Evolutionary conservation across 2,888 invertebrate species (phyloP).

Genomic region (Patella depressa): DNA sequence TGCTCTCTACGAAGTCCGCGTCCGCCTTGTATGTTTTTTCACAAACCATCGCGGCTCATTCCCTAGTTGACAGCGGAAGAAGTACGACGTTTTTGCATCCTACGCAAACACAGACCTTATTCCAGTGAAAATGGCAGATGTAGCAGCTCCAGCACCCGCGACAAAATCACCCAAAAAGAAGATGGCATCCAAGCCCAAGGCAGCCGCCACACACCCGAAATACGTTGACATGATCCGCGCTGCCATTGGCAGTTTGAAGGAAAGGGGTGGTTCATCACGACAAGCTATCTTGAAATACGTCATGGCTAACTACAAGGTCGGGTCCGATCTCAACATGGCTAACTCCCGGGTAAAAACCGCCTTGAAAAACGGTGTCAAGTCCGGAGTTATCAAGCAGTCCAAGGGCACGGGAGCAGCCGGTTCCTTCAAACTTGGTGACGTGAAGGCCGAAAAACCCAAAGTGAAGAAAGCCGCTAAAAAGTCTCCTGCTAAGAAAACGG

Average conservation of each 20-base stretch:
- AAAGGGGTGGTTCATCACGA: slow-evolving; percentile 72
- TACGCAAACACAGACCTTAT: too few relatives aligned
- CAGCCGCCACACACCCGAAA: too few relatives aligned
- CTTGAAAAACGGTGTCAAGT: slow-evolving; percentile 68
- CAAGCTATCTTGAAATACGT: slow-evolving; percentile 60
- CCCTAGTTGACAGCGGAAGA: background rate
- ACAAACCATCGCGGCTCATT: slow-evolving; percentile 10
- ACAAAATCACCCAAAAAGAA: background rate
- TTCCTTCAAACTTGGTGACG: too few relatives aligned
- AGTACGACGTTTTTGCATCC: too few relatives aligned
- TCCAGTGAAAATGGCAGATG: too few relatives aligned
- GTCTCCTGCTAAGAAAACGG: slow-evolving; percentile 28
- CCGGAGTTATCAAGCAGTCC: slow-evolving; percentile 67
- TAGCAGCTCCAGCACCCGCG: background rate
- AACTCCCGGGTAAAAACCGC: slow-evolving; percentile 71
- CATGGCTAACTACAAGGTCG: slow-evolving; percentile 69
- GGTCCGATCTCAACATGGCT: slow-evolving; percentile 66
- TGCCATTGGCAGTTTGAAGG: slow-evolving; percentile 70
- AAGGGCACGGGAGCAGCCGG: slow-evolving; percentile 57
- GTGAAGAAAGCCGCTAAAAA: slow-evolving; percentile 36
- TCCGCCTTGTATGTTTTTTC: too few relatives aligned
- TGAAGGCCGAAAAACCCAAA: slow-evolving; percentile 54
- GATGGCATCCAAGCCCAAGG: too few relatives aligned
- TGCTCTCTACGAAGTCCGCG: too few relatives aligned
- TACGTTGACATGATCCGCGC: slow-evolving; percentile 29